Base-by-base conservation (phyloP, 2,888 invertebrate genomes). In the Hypomecis atomaria region DNA sequence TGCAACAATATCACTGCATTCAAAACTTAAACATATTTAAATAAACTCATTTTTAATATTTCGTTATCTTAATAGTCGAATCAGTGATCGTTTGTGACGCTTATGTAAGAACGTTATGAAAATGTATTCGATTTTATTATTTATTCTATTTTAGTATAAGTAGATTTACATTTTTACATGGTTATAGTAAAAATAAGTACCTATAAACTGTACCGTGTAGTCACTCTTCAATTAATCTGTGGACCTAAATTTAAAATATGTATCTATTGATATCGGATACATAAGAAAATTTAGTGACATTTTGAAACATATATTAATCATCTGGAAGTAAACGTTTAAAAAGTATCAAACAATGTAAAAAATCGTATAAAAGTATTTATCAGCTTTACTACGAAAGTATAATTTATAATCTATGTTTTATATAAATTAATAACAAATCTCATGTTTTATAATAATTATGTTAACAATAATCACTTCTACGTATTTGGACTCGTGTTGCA, bases 1-100 rank as follows among this genome's bases (percentile, higher is more conserved):
- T 92, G 92, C 92, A 92, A 91, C 90, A 85, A 81, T 91, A 92
- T 92, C 92, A 92, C 92, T 87, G 89, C 87, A 87, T 81, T 77
- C 74, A 78, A 83, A 69, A 67, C 70, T 76, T 78, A 76, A 67
- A 69, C 71, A 74, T 66, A 71, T 67, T 71, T 75, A 75, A 76
- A 76, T 70, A 70, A 67, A 58, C 45, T 63, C 67, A 42, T 42
- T 69, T 69, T 62, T 67, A 68, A 72, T 62, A 54, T 67, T 74
- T 73, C 72, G 66, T 74, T 48, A 54, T 45, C 40, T 58, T 62
- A 55, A 57, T 75, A 71, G 65, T 72, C 72, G 67, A 52, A 58
- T 62, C 11, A 58, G 43, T 58, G 40, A 59, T 59, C 58, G 57
- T 10, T 58, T 58, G 59, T 55, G 65, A 48, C 42, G 62, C 54